phyloP scores from a whole-genome alignment of 2,888 invertebrate genomes.

The Ctena decussata region DNA sequence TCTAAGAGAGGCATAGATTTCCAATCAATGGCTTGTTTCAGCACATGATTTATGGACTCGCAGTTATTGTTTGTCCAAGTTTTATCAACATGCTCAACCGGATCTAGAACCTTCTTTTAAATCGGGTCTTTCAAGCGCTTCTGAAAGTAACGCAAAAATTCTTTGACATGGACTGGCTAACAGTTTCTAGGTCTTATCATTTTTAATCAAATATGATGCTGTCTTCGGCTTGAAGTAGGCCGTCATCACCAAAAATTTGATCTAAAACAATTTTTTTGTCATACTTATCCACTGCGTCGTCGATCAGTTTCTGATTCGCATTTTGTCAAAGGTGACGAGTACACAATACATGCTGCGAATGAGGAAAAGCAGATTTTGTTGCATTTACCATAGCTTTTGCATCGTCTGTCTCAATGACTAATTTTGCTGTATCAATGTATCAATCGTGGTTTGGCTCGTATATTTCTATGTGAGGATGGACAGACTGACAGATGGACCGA shows the following conservation, averaged over 20 bases:
- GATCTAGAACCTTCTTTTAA: no score
- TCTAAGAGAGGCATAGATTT: conserved; percentile 4
- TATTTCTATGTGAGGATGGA: no score
- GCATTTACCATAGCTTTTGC: conserved; percentile 7
- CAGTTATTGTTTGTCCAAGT: conserved; percentile 62
- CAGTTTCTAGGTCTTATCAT: no score
- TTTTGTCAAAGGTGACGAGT: conserved; percentile 6
- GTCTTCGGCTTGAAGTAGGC: conserved; percentile 15
- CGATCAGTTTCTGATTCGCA: conserved; percentile 2
- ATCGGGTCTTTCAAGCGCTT: no score
- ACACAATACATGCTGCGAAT: conserved; percentile 7
- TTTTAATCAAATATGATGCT: no score
- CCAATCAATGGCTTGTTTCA: conserved; percentile 43
- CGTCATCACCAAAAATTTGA: conserved; percentile 16
- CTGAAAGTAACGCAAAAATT: no score
- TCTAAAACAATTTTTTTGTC: not conserved
- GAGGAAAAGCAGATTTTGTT: not conserved
- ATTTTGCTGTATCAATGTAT: not conserved
- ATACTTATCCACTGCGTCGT: conserved; percentile 6
- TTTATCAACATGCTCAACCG: no score
- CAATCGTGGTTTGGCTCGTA: no score
- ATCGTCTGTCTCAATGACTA: conserved; percentile 4
- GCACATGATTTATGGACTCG: conserved; percentile 50
- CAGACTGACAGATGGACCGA: no score
- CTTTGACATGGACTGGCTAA: no score